A percentile compares a stretch with the other conserved stretches of the same genome.
phyloP scores from a whole-genome alignment of 2,888 invertebrate genomes.

The Fragum whitleyi region DNA sequence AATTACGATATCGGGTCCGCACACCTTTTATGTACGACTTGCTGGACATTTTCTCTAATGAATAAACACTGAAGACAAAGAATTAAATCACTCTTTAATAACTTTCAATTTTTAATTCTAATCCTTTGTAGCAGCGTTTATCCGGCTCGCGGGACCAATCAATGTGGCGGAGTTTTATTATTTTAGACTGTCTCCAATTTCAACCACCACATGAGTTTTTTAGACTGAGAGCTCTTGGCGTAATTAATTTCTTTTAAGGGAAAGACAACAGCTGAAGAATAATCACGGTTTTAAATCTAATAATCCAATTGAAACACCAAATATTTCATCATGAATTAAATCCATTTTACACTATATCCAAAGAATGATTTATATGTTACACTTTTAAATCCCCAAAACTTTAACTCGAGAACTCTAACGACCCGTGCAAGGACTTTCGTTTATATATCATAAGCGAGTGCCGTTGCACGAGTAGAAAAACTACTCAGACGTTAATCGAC shows the following conservation, averaged over 20 bases:
- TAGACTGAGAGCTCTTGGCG: not conserved
- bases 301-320: not conserved
- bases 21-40: conserved; percentile 5
- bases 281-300: not conserved
- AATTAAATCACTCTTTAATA: not conserved
- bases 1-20: conserved; percentile 4
- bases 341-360: not conserved
- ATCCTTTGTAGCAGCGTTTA: not conserved
- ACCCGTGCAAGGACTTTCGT: not conserved
- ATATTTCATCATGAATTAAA: not conserved
- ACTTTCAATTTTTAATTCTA: not conserved
- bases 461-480: not conserved
- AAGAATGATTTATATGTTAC: not conserved
- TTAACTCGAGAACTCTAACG: not conserved
- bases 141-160: conserved; percentile 16
- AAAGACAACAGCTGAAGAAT: not conserved
- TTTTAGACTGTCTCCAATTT: not conserved
- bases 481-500: not conserved
- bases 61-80: conserved; percentile 6
- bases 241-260: not conserved
- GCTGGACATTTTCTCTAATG: not conserved
- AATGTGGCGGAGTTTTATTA: conserved; percentile 4
- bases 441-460: not conserved
- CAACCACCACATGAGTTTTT: not conserved
- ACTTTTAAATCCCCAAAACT: not conserved